phyloP scores from a whole-genome alignment of 1,140 invertebrate species.

The Eurosta solidaginis region DNA sequence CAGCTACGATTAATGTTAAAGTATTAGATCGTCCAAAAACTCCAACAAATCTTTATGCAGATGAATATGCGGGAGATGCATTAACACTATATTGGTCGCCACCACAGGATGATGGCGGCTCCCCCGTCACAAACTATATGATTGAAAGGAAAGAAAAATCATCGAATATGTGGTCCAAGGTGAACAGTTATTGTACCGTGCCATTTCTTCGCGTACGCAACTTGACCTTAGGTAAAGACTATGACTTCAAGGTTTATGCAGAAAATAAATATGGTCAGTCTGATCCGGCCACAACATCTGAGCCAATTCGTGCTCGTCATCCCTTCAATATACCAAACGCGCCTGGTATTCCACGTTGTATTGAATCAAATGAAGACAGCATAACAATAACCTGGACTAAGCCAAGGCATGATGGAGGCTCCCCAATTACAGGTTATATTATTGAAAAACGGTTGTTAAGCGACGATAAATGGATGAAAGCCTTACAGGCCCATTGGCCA shows the following conservation, averaged over 20 bases:
- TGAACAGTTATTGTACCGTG: slow-evolving; percentile 89
- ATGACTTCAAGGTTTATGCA: slow-evolving; percentile 97
- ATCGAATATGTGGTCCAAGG: slow-evolving; percentile 83
- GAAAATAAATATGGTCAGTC: slow-evolving; percentile 96
- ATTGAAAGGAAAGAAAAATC: slow-evolving; percentile 90
- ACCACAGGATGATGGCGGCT: slow-evolving; percentile 94
- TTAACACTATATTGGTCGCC: slow-evolving; percentile 95
- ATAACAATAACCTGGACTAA: slow-evolving; percentile 93
- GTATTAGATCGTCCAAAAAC: slow-evolving; percentile 89
- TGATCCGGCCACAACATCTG: slow-evolving; percentile 84
- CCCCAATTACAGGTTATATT: slow-evolving; percentile 88
- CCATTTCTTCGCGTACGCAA: slow-evolving; percentile 89
- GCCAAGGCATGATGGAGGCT: slow-evolving; percentile 90
- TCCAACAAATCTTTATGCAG: slow-evolving; percentile 84
- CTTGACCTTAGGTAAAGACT: slow-evolving; percentile 85
- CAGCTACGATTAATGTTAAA: slow-evolving; percentile 89
- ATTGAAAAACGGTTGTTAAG: slow-evolving; percentile 89
- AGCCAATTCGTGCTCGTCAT: slow-evolving; percentile 92
- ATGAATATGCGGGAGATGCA: slow-evolving; percentile 94
- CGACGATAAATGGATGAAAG: slow-evolving; percentile 91
- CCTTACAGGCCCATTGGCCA: slow-evolving; percentile 79
- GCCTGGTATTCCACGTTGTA: slow-evolving; percentile 82
- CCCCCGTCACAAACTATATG: slow-evolving; percentile 94
- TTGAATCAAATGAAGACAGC: slow-evolving; percentile 89
- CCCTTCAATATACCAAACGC: slow-evolving; percentile 93